A percentile compares a stretch with the other conserved stretches of the same genome.
These are phyloP conservation scores for Drosophila eugracilis DNA, from an alignment of 1,140 invertebrate species.

Conservation along the genomic window DNA sequence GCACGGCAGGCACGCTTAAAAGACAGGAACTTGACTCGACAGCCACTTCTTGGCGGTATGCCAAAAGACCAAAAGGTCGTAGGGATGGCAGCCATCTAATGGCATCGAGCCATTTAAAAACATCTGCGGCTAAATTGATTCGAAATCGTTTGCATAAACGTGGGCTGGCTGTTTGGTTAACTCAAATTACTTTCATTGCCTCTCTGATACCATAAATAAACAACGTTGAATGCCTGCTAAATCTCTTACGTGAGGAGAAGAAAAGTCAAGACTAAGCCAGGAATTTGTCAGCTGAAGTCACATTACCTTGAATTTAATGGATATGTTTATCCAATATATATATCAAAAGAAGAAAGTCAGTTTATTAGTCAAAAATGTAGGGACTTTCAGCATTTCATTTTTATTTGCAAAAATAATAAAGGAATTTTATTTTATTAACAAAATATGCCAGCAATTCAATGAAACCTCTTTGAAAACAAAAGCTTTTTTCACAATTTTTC, in stretches of 20 bases:
- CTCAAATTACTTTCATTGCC: slow-evolving; percentile 28
- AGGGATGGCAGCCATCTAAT: slow-evolving; percentile 18
- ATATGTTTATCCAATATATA: no score
- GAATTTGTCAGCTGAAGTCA: neutral
- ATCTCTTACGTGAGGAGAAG: neutral
- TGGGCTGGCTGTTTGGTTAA: slow-evolving; percentile 16
- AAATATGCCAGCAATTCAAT: neutral
- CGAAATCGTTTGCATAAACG: slow-evolving; percentile 56
- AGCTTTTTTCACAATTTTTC: no score
- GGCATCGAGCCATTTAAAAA: slow-evolving; percentile 48
- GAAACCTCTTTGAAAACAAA: neutral
- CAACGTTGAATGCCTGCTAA: slow-evolving; percentile 13
- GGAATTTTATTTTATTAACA: neutral
- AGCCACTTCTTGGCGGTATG: slow-evolving; percentile 38
- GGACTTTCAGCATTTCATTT: no score
- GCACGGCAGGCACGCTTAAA: slow-evolving; percentile 45
- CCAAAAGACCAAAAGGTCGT: slow-evolving; percentile 8
- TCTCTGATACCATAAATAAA: slow-evolving; percentile 20
- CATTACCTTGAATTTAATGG: neutral
- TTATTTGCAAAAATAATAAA: neutral
- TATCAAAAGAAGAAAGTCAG: no score
- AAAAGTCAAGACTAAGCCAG: neutral
- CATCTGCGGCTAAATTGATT: slow-evolving; percentile 51
- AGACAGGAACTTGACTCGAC: slow-evolving; percentile 34
- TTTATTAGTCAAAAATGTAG: no score